Evolutionary conservation across 1,140 invertebrate species (phyloP), one percentile per base, ranked within the genome.

Genomic region (Heliconius himera): DNA sequence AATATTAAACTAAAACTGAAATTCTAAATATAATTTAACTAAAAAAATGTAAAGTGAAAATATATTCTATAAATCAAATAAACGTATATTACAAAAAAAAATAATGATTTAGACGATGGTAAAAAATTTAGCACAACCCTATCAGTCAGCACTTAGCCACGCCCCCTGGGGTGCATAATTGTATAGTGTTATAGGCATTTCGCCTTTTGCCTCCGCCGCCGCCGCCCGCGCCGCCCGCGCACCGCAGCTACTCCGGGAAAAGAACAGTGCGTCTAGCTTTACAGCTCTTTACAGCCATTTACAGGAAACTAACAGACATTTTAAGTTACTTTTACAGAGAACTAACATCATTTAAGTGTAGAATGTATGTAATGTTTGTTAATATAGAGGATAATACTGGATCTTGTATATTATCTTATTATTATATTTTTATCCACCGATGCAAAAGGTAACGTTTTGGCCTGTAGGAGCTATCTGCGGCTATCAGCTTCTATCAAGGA

Each of bases 131-230:
- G 60, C 80, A 73, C 82, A 71, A 22, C 73, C 76, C 76, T 77
- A 75, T 20, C 22, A 13, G n/a, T 29, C 22, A 72, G 60, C 76
- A 49, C 26, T 51, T 38, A 70, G 49, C 46, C 71, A 75, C 66
- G 73, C 73, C 82, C 79, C 81, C 78, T 76, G 81, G 84, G 88
- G 87, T 88, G 88, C 88, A 89, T 89, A 89, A 89, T 90, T 88
- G 87, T 86, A 78, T 78, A 82, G 83, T 85, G 86, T 82, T 76
- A 56, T 76, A 76, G 74, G 74, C 74, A 76, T 76, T 76, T 76
- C 60, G 74, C 82, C 84, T 83, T 83, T 84, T 87, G 83, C 87
- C 82, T 82, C 84, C 85, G 82, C 22, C 60, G 26, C 60, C 54
- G 60, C 60, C 4, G 60, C 56, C 56, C 22, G 56, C n/a, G 56